phyloP scores from a whole-genome alignment of 1,140 invertebrate species.

The Hylaeus anthracinus region DNA sequence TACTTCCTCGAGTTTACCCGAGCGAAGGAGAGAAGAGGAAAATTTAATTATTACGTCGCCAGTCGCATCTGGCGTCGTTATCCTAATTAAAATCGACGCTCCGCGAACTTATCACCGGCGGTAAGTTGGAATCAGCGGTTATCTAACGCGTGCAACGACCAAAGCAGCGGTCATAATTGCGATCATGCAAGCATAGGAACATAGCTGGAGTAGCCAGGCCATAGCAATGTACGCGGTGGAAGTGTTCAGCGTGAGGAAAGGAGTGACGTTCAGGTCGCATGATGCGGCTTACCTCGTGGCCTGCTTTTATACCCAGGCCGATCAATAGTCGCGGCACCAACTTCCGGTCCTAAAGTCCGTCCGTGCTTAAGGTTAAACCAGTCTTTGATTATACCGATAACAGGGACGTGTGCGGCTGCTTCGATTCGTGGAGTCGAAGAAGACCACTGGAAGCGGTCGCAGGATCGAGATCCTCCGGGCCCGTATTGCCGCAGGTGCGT shows the following conservation, averaged over 20 bases:
- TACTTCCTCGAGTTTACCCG: not conserved
- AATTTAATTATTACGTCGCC: not conserved
- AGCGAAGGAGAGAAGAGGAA: not conserved
- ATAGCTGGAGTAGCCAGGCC: not conserved
- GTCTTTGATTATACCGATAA: conserved; percentile 43
- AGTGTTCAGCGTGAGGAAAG: conserved; percentile 61
- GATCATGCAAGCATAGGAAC: not conserved
- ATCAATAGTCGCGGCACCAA: conserved; percentile 74
- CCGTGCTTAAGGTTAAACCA: conserved; percentile 67
- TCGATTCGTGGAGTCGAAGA: conserved; percentile 16
- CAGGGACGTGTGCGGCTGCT: not conserved
- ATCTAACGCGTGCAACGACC: not conserved
- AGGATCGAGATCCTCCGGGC: conserved; percentile 1
- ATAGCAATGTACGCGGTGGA: conserved; percentile 5
- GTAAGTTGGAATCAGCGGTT: not conserved
- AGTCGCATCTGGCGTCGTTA: not conserved
- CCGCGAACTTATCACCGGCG: conserved; percentile 5
- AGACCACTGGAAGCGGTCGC: not conserved
- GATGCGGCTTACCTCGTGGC: conserved; percentile 75
- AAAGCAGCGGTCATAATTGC: not conserved
- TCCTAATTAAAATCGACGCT: not conserved
- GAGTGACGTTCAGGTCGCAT: conserved; percentile 63
- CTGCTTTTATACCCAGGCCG: conserved; percentile 69
- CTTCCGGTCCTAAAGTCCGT: conserved; percentile 69
- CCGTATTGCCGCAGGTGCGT: not conserved